Evolutionary conservation across 2,888 invertebrate genomes (phyloP).

Genomic region (Yponomeuta malinellus): DNA sequence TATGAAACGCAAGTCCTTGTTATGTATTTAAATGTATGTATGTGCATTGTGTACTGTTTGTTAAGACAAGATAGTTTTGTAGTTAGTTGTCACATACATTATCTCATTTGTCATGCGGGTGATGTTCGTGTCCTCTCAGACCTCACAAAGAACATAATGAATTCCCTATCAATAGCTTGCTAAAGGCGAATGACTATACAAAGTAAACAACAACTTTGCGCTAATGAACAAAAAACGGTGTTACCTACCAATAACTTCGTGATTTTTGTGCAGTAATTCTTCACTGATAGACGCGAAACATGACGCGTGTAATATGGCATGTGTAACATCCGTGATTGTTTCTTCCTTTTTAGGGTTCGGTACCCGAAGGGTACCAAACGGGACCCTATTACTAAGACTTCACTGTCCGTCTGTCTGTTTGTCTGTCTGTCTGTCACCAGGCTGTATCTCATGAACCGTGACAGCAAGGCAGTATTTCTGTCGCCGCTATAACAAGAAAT

Average conservation of each 20-base stretch:
- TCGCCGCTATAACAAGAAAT: too few species aligned
- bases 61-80: not conserved
- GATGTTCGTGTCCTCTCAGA: not conserved
- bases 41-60: constrained; percentile 6
- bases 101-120: not conserved
- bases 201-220: not conserved
- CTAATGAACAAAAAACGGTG: not conserved
- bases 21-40: not conserved
- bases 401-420: too few species aligned
- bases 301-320: not conserved
- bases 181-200: not conserved
- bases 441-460: too few species aligned
- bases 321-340: not conserved
- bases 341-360: too few species aligned
- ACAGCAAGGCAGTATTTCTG: too few species aligned
- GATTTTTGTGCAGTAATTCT: not conserved
- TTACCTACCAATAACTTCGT: not conserved
- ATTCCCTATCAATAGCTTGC: not conserved
- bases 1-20: not conserved
- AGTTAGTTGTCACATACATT: not conserved
- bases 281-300: not conserved
- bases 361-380: too few species aligned
- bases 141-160: not conserved
- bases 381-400: too few species aligned
- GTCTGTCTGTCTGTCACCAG: too few species aligned